Evolutionary conservation across 2,797 vertebrate genomes (phyloP).

Genomic region (Oreochromis mossambicus): DNA sequence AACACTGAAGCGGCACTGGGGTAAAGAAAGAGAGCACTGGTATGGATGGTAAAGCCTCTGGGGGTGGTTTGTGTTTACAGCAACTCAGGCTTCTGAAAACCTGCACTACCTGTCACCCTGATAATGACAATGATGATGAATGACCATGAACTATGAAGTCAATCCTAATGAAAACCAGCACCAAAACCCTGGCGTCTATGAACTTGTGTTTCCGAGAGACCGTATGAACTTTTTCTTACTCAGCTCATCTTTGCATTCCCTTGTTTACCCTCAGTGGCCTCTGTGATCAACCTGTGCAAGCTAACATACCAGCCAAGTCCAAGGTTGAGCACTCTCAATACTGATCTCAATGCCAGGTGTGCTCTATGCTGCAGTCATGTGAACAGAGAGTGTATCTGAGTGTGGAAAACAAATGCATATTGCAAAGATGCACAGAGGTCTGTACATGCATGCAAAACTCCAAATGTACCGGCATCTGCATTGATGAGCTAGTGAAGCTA

Average conservation of each 20-base stretch:
- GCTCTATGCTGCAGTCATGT: background rate
- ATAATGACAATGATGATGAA: background rate
- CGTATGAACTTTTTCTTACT: background rate
- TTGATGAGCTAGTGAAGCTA: slow-evolving; percentile 23
- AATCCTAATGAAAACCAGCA: background rate
- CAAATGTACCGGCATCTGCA: slow-evolving; percentile 1
- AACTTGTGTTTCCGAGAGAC: background rate
- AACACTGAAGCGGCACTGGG: slow-evolving; percentile 18
- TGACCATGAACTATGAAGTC: background rate
- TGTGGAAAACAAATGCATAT: slow-evolving; percentile 11
- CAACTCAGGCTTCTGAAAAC: background rate
- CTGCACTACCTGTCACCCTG: background rate
- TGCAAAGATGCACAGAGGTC: background rate
- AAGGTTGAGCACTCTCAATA: slow-evolving; percentile 41
- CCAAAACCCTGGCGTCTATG: background rate
- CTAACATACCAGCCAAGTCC: slow-evolving; percentile 36
- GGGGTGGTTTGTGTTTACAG: background rate
- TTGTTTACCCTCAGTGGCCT: slow-evolving; percentile 52
- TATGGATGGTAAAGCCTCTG: background rate
- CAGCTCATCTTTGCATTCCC: slow-evolving; percentile 15
- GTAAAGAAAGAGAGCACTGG: background rate
- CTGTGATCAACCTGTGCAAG: slow-evolving; percentile 11
- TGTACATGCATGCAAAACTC: background rate
- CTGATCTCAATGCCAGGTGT: background rate
- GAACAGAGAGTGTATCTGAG: background rate